Evolutionary conservation across 2,888 invertebrate species (phyloP).

Genomic region (Slavum lentiscoides): DNA sequence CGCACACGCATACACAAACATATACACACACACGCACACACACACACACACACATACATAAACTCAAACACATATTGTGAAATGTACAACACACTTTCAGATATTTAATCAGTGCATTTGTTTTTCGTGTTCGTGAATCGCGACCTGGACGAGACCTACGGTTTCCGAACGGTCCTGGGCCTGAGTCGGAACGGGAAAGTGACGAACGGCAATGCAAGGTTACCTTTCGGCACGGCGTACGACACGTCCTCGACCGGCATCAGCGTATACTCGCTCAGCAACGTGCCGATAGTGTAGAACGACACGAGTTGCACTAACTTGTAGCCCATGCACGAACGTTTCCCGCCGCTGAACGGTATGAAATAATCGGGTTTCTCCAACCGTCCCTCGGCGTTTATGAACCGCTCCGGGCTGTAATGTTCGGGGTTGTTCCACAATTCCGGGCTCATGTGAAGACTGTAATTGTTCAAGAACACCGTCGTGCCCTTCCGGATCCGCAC

Average conservation of each 20-base stretch:
- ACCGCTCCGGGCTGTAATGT: slow-evolving; percentile 67
- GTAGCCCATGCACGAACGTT: slow-evolving; percentile 71
- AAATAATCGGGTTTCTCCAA: slow-evolving; percentile 69
- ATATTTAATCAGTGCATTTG: neutral
- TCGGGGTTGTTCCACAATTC: slow-evolving; percentile 67
- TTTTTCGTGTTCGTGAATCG: neutral
- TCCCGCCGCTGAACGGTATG: slow-evolving; percentile 70
- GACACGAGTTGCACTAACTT: slow-evolving; percentile 68
- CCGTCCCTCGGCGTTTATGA: slow-evolving; percentile 62
- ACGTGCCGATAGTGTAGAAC: slow-evolving; percentile 64
- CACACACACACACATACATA: neutral
- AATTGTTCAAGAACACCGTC: slow-evolving; percentile 70
- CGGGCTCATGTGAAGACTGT: slow-evolving; percentile 68
- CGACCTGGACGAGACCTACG: neutral
- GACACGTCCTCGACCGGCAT: slow-evolving; percentile 61
- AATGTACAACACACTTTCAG: no score
- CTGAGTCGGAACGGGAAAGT: slow-evolving; percentile 61
- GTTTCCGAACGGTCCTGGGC: neutral
- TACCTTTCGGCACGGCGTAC: slow-evolving; percentile 64
- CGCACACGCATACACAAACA: neutral
- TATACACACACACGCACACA: neutral
- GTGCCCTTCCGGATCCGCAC: slow-evolving; percentile 67
- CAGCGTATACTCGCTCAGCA: slow-evolving; percentile 65
- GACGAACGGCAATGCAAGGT: slow-evolving; percentile 63
- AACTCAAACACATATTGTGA: neutral